phyloP scores from a whole-genome alignment of 2,888 invertebrate species.

The Mimachlamys varia region DNA sequence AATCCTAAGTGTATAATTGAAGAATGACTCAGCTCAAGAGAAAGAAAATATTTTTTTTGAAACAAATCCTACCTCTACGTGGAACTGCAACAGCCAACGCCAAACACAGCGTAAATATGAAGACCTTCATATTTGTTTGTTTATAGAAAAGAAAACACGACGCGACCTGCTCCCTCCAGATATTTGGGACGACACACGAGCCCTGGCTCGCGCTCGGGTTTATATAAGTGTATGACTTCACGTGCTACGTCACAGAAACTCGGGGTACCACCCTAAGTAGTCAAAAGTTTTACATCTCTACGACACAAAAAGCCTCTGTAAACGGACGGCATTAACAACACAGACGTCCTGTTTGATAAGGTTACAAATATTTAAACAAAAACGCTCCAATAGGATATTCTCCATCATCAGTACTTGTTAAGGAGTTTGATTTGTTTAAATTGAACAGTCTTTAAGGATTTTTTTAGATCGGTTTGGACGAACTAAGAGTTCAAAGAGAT shows the following conservation, averaged over 20 bases:
- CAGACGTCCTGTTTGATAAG: neutral
- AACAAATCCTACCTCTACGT: neutral
- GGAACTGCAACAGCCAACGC: neutral
- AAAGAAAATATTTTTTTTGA: too few species aligned
- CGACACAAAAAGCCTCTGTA: neutral
- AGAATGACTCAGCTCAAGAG: too few species aligned
- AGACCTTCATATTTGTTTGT: neutral
- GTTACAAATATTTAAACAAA: neutral
- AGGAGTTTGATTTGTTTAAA: neutral
- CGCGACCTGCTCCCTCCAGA: neutral
- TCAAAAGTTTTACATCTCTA: slow-evolving; percentile 31
- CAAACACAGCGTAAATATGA: neutral
- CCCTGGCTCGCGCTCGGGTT: neutral
- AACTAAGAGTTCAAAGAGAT: neutral
- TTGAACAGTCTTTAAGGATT: neutral
- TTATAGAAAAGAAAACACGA: neutral
- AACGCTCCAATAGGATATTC: neutral
- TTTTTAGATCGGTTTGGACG: neutral
- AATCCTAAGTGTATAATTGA: too few species aligned
- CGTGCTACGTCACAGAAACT: neutral
- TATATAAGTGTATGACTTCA: neutral
- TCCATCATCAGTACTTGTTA: neutral
- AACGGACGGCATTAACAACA: neutral
- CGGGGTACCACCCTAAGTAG: neutral
- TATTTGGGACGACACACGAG: neutral